Evolutionary conservation across 2,888 invertebrate species (phyloP), one percentile per base, ranked within the genome.

Genomic region (Carcina quercana): DNA sequence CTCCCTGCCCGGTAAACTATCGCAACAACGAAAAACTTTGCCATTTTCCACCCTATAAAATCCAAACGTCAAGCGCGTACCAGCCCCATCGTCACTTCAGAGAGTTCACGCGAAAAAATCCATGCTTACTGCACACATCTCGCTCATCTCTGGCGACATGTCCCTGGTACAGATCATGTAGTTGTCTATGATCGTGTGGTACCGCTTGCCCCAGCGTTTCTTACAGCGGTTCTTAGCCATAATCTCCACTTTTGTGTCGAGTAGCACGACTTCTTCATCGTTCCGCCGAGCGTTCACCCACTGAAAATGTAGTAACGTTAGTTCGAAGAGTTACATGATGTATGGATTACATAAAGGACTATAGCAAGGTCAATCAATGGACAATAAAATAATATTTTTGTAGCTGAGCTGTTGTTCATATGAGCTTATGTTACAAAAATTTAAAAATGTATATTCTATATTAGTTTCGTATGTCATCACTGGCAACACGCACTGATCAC

Each of bases 81-180:
- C n/a, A n/a, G n/a, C n/a, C n/a, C n/a, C n/a, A n/a, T n/a, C n/a
- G n/a, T n/a, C n/a, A n/a, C n/a, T n/a, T n/a, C n/a, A n/a, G n/a
- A n/a, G n/a, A n/a, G n/a, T n/a, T n/a, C n/a, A n/a, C n/a, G 8
- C 3, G 20, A 19, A 19, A 19, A 3, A 3, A 1, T 19, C 19
- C 8, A 19, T 2, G 32, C 53, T 42, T 24, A 69, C 72, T 37
- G 46, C 40, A 32, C 73, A 74, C 32, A 67, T 45, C 40, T 63
- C 62, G 21, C 54, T 59, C 3, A 66, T 42, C 2, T 71, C 66
- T 0, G 60, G 45, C 0, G 53, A 26, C 3, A 58, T 25, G 17
- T 73, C 69, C 34, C 57, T 63, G 1, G 65, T 54, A 25, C 72
- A 72, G 14, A 72, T 66, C 69, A 70, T 72, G 42, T 70, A 70